Conservation (phyloP, 2,888 invertebrate genomes). For the Eupeodes latifasciatus region DNA sequence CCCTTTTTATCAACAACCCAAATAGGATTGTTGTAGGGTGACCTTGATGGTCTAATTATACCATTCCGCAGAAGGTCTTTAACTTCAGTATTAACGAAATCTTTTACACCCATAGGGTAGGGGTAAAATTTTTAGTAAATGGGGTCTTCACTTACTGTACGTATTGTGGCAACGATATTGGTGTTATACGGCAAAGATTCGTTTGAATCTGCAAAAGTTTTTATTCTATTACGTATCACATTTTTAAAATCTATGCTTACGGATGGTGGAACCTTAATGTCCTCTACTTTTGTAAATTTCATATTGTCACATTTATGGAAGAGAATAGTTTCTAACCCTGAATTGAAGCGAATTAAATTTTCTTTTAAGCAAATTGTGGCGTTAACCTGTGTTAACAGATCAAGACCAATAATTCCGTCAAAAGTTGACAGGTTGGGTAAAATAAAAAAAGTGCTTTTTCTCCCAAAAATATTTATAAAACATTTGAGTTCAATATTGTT, state of each 20-base stretch:
- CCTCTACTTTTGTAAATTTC: conserved; percentile 4
- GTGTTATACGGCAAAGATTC: too few species aligned
- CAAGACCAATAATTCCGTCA: conserved; percentile 73
- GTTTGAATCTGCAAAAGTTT: neutral
- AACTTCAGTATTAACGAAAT: too few species aligned
- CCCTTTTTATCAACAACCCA: too few species aligned
- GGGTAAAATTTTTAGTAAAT: conserved; percentile 65
- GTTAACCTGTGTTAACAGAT: conserved; percentile 67
- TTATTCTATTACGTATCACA: conserved; percentile 6
- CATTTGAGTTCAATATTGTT: too few species aligned
- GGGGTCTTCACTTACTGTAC: conserved; percentile 54
- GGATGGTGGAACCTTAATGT: neutral
- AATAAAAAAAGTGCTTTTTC: too few species aligned
- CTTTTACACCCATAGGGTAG: too few species aligned
- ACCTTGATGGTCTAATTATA: too few species aligned
- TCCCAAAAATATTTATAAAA: too few species aligned
- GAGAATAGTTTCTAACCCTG: conserved; percentile 20
- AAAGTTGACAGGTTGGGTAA: conserved; percentile 39
- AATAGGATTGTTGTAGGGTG: too few species aligned
- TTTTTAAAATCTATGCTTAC: neutral
- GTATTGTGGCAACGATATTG: too few species aligned
- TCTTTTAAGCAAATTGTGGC: conserved; percentile 66
- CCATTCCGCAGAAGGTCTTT: too few species aligned
- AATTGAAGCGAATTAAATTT: conserved; percentile 42
- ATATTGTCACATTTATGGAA: too few species aligned